These are phyloP conservation scores for Pogonophryne albipinna DNA, from an alignment of 2,797 vertebrate genomes.

Conservation along the genomic window DNA sequence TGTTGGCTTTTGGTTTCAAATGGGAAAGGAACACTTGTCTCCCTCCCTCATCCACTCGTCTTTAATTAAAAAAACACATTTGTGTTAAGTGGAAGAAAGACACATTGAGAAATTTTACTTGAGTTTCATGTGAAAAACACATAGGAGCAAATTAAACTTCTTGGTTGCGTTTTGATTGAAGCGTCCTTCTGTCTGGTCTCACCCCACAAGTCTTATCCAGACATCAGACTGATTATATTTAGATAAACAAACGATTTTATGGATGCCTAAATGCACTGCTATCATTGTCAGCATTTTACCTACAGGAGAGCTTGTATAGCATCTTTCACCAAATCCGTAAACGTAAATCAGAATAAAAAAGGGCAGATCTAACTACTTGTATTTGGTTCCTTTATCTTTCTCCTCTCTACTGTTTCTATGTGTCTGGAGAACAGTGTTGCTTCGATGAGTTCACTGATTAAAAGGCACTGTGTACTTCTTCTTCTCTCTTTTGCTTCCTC, in stretches of 20 bases:
- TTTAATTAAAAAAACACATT: too few species aligned
- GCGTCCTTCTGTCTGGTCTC: neutral
- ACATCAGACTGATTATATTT: constrained; percentile 19
- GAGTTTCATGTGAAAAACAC: too few species aligned
- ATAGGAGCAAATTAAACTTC: too few species aligned
- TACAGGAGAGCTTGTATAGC: constrained; percentile 21
- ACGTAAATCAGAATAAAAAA: constrained; percentile 38
- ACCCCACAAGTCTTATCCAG: neutral
- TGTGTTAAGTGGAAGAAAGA: too few species aligned
- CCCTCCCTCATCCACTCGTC: too few species aligned
- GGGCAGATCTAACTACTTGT: constrained; percentile 17
- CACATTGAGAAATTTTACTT: too few species aligned
- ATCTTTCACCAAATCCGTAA: constrained; percentile 26
- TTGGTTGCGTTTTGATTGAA: neutral
- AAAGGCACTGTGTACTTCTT: constrained; percentile 55
- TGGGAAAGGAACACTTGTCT: too few species aligned
- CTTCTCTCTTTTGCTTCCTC: constrained; percentile 52
- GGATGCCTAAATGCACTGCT: neutral
- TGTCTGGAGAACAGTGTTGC: constrained; percentile 53
- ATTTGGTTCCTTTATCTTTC: constrained; percentile 22
- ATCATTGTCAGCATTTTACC: constrained; percentile 26
- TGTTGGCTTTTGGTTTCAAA: too few species aligned
- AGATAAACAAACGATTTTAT: constrained; percentile 4
- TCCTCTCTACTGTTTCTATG: constrained; percentile 30
- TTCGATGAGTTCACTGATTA: constrained; percentile 66